phyloP scores from a whole-genome alignment of 2,888 invertebrate species.

The Dichetophora obliterata region DNA sequence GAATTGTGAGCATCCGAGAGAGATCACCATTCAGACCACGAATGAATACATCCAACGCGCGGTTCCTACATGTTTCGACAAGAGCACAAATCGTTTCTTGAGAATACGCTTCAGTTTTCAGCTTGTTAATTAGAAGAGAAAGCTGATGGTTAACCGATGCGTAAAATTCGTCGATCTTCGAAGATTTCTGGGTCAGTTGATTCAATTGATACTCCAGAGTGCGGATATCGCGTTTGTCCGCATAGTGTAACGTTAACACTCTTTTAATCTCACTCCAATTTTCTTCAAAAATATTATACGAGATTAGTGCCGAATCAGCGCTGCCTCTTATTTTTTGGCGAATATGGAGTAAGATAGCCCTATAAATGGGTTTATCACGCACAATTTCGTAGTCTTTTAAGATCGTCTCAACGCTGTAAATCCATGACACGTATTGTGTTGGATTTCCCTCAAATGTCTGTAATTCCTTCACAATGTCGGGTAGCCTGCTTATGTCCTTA shows the following conservation, averaged over 20 bases:
- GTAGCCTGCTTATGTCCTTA: neutral
- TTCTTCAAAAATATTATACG: constrained; percentile 39
- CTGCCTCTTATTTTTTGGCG: constrained; percentile 42
- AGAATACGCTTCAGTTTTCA: neutral
- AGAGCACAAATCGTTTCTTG: constrained; percentile 40
- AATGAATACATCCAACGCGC: constrained; percentile 34
- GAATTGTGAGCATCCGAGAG: constrained; percentile 42
- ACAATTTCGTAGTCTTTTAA: neutral
- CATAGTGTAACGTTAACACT: constrained; percentile 22
- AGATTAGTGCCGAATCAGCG: constrained; percentile 43
- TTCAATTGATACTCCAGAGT: constrained; percentile 48
- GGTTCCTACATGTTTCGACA: constrained; percentile 35
- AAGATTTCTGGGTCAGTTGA: constrained; percentile 42
- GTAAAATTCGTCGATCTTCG: constrained; percentile 47
- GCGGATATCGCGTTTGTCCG: constrained; percentile 48
- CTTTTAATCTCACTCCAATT: constrained; percentile 44
- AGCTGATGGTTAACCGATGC: constrained; percentile 46
- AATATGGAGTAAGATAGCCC: constrained; percentile 44
- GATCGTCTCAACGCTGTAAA: constrained; percentile 4
- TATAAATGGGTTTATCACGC: neutral
- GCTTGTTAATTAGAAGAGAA: constrained; percentile 47
- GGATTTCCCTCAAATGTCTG: constrained; percentile 1
- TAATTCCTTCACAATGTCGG: constrained; percentile 2
- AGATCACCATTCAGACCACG: constrained; percentile 33
- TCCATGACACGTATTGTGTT: neutral